phyloP scores from a whole-genome alignment of 2,888 invertebrate species.

The Tachina grossa region DNA sequence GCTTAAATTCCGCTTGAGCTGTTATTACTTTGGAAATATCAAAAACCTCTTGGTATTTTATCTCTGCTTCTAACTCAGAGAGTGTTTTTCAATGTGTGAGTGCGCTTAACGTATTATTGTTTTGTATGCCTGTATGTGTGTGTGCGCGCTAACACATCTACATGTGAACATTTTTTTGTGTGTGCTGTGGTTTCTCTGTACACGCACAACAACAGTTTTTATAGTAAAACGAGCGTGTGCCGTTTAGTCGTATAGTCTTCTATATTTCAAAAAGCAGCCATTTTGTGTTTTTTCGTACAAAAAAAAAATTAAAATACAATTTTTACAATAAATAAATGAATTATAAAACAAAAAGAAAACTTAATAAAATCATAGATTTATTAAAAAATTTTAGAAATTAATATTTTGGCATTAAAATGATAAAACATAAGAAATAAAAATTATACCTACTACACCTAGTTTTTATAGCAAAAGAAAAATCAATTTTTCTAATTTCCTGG shows the following conservation, averaged over 20 bases:
- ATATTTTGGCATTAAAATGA: not conserved
- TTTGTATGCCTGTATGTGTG: not conserved
- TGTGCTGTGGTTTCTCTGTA: constrained; percentile 36
- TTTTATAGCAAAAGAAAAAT: not conserved
- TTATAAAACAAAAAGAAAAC: constrained; percentile 30
- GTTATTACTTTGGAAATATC: constrained; percentile 20
- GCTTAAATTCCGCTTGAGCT: constrained; percentile 12
- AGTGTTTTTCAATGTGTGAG: not conserved
- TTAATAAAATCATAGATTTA: constrained; percentile 21
- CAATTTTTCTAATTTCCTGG: not conserved
- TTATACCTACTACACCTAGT: not conserved
- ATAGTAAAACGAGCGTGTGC: constrained; percentile 71
- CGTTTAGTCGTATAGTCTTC: constrained; percentile 65
- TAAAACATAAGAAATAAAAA: constrained; percentile 9
- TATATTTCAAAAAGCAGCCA: constrained; percentile 65
- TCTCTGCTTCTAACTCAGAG: not conserved
- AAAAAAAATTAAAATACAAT: constrained; percentile 24
- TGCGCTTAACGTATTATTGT: not conserved
- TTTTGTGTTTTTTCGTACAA: constrained; percentile 65
- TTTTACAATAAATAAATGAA: constrained; percentile 45
- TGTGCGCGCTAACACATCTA: constrained; percentile 2
- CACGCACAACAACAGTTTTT: constrained; percentile 69
- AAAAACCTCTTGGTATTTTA: not conserved
- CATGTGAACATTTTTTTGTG: not conserved
- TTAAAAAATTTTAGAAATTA: constrained; percentile 10